Evolutionary conservation across 2,888 invertebrate genomes (phyloP), one percentile per base, ranked within the genome.

Genomic region (Lucinisca nassula): DNA sequence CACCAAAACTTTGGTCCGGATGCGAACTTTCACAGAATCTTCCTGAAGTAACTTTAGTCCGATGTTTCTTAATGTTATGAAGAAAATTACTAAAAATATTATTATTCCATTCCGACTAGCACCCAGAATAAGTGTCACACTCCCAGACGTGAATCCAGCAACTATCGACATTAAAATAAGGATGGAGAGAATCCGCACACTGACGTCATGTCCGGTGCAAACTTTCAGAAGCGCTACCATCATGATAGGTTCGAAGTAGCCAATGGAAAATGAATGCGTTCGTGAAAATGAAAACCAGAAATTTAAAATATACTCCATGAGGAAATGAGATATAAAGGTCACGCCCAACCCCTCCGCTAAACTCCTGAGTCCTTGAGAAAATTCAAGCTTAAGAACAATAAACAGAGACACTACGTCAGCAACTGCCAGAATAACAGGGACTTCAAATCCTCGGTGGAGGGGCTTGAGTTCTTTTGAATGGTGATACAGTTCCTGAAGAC

Each of bases 171-270:
- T 78, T 14, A 74, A 27, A 35, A 81, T 27, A 32, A 89, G 35
- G 8, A 78, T 67, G 0, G 55, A 37, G 12, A 83, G 32, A 30
- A 78, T 75, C 38, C 67, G 74, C 0, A 82, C 21, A 21, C 78
- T 87, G 4, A 85, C 84, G 21, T 86, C 81, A 61, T 51, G 67
- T 75, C 88, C 83, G 1, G 86, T 84, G 21, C 90, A 90, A 17
- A 84, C 24, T 74, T 79, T 87, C 17, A 91, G 74, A 10, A 92
- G 55, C 3, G 74, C 37, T 24, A 89, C 70, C 24, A 88, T 76
- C 51, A 87, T 73, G 14, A 88, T 32, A 4, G 91, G 90, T 78
- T 92, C 91, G 37, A 87, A 82, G 55, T 89, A 89, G 17, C 89
- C 89, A 0, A 89, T 38, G 0, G 84, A 75, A 51, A 89, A 89